Percentiles rank a stretch among this genome's conserved stretches.
Conservation (phyloP, 2,888 invertebrate genomes). For the Pedicia rivosa region DNA sequence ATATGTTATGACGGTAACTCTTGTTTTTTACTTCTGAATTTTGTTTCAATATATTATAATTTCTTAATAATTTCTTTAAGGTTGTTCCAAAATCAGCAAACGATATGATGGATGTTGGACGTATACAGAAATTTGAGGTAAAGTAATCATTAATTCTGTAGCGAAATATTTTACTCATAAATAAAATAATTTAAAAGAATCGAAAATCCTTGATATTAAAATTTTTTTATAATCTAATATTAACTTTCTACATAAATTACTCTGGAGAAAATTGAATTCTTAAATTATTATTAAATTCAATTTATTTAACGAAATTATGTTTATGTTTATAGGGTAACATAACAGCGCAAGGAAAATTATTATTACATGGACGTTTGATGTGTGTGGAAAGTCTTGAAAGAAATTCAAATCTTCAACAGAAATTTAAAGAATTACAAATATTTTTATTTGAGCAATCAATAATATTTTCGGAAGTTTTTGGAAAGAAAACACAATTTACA, state of each 20-base stretch:
- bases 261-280: too few species aligned
- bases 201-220: too few species aligned
- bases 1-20: slow-evolving; percentile 58
- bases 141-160: too few species aligned
- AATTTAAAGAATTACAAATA: slow-evolving; percentile 72
- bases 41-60: not conserved
- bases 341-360: slow-evolving; percentile 87
- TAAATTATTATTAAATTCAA: too few species aligned
- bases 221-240: too few species aligned
- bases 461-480: slow-evolving; percentile 88
- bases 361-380: slow-evolving; percentile 66
- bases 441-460: slow-evolving; percentile 98
- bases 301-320: too few species aligned
- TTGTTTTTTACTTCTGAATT: not conserved
- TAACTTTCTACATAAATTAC: too few species aligned
- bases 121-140: slow-evolving; percentile 80
- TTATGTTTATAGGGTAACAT: slow-evolving; percentile 57
- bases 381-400: slow-evolving; percentile 45
- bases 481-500: slow-evolving; percentile 81
- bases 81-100: slow-evolving; percentile 90
- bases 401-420: slow-evolving; percentile 21
- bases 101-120: slow-evolving; percentile 98
- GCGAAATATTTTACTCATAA: too few species aligned
- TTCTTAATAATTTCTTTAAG: slow-evolving; percentile 12
- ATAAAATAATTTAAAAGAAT: too few species aligned